Evolutionary conservation across 2,888 invertebrate species (phyloP), one percentile per base, ranked within the genome.

Genomic region (Netelia melanura): DNA sequence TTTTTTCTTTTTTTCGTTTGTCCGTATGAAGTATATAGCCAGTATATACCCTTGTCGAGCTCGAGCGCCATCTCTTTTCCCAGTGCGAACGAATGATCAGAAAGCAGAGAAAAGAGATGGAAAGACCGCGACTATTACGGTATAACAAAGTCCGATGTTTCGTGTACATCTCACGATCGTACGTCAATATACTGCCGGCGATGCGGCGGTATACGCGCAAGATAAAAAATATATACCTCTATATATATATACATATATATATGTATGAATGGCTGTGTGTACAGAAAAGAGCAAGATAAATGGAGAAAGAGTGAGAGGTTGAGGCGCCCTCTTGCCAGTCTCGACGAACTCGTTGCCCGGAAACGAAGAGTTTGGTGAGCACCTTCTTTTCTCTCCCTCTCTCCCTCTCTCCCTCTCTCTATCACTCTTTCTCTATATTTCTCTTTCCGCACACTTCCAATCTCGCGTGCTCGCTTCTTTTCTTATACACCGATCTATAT

Each of bases 81-180:
- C 76, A 61, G 65, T 30, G 62, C 44, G 76, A 83, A 80, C 61
- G 48, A 62, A 30, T 17, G 52, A 78, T 54, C 17, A 23, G 61
- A 38, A 54, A n/a, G n/a, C 67, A 52, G 65, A 54, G 21, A 30
- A 65, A 43, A 25, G 86, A 89, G 87, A 90, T 86, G 81, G 86
- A 62, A 87, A 89, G 87, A 87, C 90, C 88, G 88, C 72, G 62
- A 91, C 38, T 92, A 91, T 92, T 91, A 91, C 89, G 90, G 89
- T 90, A 90, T 90, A 91, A 92, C 90, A 92, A 91, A 21, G 58
- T 21, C 91, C 90, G 89, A 89, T 90, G 90, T 90, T 87, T 82
- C 90, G 88, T 89, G 88, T 91, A 90, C 91, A 90, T 90, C 52
- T 81, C 86, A 89, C 90, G 90, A 91, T 91, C 90, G 89, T 89